Evolutionary conservation across 2,113 vertebrate genomes (phyloP).

Genomic region (Callipepla californica): DNA sequence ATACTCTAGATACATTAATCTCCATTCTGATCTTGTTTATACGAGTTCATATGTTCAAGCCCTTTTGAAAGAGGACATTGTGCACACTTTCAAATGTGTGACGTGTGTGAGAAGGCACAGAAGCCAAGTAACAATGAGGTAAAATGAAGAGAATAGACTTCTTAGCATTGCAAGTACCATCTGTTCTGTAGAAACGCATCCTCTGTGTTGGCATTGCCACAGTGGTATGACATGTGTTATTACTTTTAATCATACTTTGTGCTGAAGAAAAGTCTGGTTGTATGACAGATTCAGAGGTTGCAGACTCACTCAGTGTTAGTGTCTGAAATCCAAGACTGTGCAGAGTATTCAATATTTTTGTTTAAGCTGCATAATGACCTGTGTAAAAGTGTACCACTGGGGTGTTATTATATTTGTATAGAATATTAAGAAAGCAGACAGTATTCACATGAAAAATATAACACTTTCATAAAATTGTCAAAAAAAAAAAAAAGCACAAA

Average conservation of each 20-base stretch:
- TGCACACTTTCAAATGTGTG: slow-evolving; percentile 73
- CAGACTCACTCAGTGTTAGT: slow-evolving; percentile 45
- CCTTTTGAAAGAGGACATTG: slow-evolving; percentile 72
- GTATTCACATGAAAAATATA: background rate
- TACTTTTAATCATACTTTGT: slow-evolving; percentile 76
- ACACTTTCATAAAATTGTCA: background rate
- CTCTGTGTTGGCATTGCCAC: slow-evolving; percentile 73
- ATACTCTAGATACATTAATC: slow-evolving; percentile 43
- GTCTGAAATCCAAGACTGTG: slow-evolving; percentile 52
- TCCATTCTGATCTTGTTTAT: slow-evolving; percentile 61
- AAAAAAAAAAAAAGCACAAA: background rate
- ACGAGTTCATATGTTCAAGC: slow-evolving; percentile 62
- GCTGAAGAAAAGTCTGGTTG: slow-evolving; percentile 70
- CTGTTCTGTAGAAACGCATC: slow-evolving; percentile 75
- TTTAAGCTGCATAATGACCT: slow-evolving; percentile 32
- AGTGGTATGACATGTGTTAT: slow-evolving; percentile 76
- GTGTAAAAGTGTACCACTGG: slow-evolving; percentile 9
- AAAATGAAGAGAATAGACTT: slow-evolving; percentile 74
- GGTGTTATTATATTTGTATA: background rate
- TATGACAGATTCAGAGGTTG: slow-evolving; percentile 73
- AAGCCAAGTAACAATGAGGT: slow-evolving; percentile 74
- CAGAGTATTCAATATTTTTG: slow-evolving; percentile 38
- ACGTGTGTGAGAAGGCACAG: slow-evolving; percentile 73
- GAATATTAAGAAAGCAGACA: background rate
- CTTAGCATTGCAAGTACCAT: slow-evolving; percentile 74